Base-by-base conservation (phyloP, 1,140 invertebrate species). In the Drosophila novamexicana region DNA sequence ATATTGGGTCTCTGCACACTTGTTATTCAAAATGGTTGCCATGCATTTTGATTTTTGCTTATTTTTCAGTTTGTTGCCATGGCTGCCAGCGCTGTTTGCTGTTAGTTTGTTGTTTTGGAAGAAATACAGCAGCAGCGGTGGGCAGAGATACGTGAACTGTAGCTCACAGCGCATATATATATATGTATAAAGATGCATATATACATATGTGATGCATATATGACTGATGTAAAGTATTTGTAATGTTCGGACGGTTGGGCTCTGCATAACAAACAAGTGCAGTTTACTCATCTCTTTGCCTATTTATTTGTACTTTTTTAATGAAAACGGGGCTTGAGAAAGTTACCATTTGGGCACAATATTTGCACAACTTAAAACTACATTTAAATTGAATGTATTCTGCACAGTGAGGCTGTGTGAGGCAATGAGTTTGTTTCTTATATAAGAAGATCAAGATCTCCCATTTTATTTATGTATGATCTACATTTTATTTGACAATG, bases 1-100 rank as follows among this genome's bases (percentile, higher is more conserved):
- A 8, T 47, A 45, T 59, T 57, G 53, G 45, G 18, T 76, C 75
- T 72, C 68, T 74, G 84, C 79, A 79, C 83, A 80, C 83, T 88
- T 88, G 84, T 84, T 88, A 88, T 88, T 89, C 84, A 88, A 88
- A 88, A 88, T 89, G 84, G 84, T 88, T 82, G 84, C 84, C 83
- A 78, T 81, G 84, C 80, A 89, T 84, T 88, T 88, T 88, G 77
- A 77, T 85, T 85, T 77, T 73, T 77, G 61, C 40, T 74, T 69
- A 62, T 59, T 71, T 77, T 80, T 77, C 42, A 66, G 45, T 39
- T 56, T 37, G 59, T 62, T 65, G 53, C 61, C 61, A 64, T 58
- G 63, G 63, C 63, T 56, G 49, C 63, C 63, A 65, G 44, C 45
- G 45, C n/a, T 64, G 61, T 64, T 80, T 79, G 40, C 49, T 29